These are phyloP conservation scores for Perizoma flavofasciatum DNA, from an alignment of 2,888 invertebrate species.

Conservation along the genomic window DNA sequence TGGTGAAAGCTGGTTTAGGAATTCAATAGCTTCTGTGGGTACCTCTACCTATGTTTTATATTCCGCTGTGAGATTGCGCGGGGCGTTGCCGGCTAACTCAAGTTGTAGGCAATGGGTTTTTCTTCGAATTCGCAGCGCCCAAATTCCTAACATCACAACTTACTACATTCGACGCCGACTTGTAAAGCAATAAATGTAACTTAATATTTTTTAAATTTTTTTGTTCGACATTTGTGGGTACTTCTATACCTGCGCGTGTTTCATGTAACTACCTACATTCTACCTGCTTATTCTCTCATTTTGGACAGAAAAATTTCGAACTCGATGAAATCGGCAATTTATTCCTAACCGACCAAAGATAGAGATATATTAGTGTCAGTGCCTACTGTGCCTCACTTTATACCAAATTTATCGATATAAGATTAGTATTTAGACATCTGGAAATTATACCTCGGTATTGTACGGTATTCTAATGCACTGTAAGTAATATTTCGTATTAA, in stretches of 20 bases:
- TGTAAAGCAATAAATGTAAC: slow-evolving; percentile 3
- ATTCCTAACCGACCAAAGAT: no score
- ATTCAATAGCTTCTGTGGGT: slow-evolving; percentile 38
- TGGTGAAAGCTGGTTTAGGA: slow-evolving; percentile 21
- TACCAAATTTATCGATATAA: no score
- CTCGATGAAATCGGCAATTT: not conserved
- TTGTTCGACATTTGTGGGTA: slow-evolving; percentile 14
- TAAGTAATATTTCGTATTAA: no score
- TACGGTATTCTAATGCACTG: no score
- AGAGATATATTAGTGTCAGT: no score
- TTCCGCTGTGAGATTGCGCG: slow-evolving; percentile 34
- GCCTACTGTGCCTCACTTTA: no score
- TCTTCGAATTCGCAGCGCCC: slow-evolving; percentile 66
- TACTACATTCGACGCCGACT: slow-evolving; percentile 32
- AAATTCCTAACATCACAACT: slow-evolving; percentile 52
- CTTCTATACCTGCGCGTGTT: slow-evolving; percentile 10
- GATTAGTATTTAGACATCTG: no score
- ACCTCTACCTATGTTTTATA: slow-evolving; percentile 25
- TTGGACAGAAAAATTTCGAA: not conserved
- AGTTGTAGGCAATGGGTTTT: slow-evolving; percentile 59
- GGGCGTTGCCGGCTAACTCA: slow-evolving; percentile 56
- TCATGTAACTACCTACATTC: slow-evolving; percentile 7
- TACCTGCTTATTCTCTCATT: slow-evolving; percentile 8
- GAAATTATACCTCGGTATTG: no score
- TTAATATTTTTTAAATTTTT: slow-evolving; percentile 12